phyloP scores from a whole-genome alignment of 1,140 invertebrate genomes.

The Calliopsis andreniformis region DNA sequence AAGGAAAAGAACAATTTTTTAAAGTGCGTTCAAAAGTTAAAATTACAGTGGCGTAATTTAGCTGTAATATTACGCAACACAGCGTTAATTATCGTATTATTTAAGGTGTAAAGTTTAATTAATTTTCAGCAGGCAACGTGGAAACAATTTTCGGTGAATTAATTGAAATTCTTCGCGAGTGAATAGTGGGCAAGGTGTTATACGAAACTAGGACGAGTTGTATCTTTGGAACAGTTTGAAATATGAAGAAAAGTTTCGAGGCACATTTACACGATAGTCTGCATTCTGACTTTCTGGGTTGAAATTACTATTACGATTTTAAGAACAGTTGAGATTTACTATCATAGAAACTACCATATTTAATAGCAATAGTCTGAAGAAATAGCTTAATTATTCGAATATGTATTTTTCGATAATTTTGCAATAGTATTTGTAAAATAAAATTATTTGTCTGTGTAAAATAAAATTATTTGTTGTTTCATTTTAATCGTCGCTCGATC shows the following conservation, averaged over 20 bases:
- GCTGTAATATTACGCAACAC: background rate
- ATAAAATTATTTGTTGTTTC: too few relatives aligned
- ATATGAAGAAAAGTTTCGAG: background rate
- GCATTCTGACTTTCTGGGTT: background rate
- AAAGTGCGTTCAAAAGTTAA: too few relatives aligned
- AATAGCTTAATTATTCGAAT: too few relatives aligned
- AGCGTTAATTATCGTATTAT: background rate
- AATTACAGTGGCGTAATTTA: background rate
- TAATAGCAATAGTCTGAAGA: too few relatives aligned
- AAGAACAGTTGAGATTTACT: too few relatives aligned
- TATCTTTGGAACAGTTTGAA: background rate
- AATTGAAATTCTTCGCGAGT: slow-evolving; percentile 16
- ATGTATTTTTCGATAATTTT: too few relatives aligned
- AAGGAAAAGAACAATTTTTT: too few relatives aligned
- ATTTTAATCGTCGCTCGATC: too few relatives aligned
- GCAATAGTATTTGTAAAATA: too few relatives aligned
- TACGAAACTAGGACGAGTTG: background rate
- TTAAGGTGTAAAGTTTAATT: slow-evolving; percentile 1
- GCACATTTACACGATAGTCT: background rate
- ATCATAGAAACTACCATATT: too few relatives aligned
- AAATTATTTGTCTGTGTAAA: too few relatives aligned
- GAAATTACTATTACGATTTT: background rate
- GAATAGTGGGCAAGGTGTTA: background rate
- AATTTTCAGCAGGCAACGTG: slow-evolving; percentile 1
- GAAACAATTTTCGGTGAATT: background rate